phyloP scores from a whole-genome alignment of 2,888 invertebrate species.

The Slavum lentiscoides region DNA sequence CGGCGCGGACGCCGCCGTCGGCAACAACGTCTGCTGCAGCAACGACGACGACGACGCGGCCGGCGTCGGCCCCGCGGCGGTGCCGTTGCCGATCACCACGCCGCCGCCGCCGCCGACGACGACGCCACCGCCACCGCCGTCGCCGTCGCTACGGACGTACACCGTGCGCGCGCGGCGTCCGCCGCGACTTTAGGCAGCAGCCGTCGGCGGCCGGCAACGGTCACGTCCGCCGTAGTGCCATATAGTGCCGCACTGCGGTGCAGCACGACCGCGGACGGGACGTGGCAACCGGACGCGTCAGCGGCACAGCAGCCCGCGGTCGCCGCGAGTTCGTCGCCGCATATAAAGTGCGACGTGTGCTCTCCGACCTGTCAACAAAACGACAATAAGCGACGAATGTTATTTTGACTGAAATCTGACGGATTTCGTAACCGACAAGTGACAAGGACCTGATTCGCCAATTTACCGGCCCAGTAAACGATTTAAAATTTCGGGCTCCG shows the following conservation, averaged over 20 bases:
- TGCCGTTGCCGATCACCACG: slow-evolving; percentile 39
- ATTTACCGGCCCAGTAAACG: too few relatives aligned
- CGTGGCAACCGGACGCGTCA: not conserved
- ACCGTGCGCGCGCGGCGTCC: not conserved
- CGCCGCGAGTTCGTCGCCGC: too few relatives aligned
- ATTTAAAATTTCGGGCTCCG: too few relatives aligned
- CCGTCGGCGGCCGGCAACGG: not conserved
- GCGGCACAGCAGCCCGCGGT: not conserved
- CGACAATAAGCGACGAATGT: too few relatives aligned
- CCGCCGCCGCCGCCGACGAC: not conserved
- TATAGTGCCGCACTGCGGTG: not conserved
- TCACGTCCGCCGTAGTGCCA: not conserved
- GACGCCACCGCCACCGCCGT: not conserved
- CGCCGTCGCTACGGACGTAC: not conserved
- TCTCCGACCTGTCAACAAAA: too few relatives aligned
- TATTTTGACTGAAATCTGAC: too few relatives aligned
- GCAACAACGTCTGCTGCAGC: slow-evolving; percentile 28
- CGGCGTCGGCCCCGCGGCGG: slow-evolving; percentile 38
- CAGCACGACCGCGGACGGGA: not conserved
- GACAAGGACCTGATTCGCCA: too few relatives aligned
- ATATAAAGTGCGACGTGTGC: too few relatives aligned
- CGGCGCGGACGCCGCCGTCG: slow-evolving; percentile 25
- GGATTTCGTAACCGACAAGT: too few relatives aligned
- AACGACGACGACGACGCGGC: slow-evolving; percentile 22
- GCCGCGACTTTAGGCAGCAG: not conserved